A percentile compares a stretch with the other conserved stretches of the same genome.
phyloP scores from a whole-genome alignment of 2,888 invertebrate species.

The Aspidiotus destructor region DNA sequence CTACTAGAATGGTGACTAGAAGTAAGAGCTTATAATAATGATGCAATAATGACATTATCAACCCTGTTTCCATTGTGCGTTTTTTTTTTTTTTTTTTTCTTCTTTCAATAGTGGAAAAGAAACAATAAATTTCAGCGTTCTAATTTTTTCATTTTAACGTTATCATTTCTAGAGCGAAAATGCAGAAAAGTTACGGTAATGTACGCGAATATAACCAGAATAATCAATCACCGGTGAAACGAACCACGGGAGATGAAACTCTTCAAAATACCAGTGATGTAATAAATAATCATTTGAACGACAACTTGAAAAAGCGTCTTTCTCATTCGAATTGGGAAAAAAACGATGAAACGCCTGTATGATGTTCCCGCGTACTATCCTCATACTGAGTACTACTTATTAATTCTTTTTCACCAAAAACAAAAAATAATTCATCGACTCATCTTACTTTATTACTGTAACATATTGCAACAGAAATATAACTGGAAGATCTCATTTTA shows the following conservation, averaged over 20 bases:
- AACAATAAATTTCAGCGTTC: too few species aligned
- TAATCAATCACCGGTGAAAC: slow-evolving; percentile 13
- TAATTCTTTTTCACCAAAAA: background rate
- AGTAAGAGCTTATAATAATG: too few species aligned
- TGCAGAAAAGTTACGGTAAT: slow-evolving; percentile 27
- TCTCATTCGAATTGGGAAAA: slow-evolving; percentile 11
- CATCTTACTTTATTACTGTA: slow-evolving; percentile 1
- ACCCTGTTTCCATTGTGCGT: too few species aligned
- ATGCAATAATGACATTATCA: too few species aligned
- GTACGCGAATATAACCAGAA: slow-evolving; percentile 25
- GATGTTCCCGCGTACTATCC: background rate
- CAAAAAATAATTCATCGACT: background rate
- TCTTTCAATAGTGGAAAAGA: too few species aligned
- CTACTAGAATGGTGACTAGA: too few species aligned
- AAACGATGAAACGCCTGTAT: slow-evolving; percentile 23
- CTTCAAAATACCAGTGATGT: background rate
- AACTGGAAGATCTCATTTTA: too few species aligned
- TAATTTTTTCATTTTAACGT: too few species aligned
- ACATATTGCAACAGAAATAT: too few species aligned
- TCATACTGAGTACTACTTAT: background rate
- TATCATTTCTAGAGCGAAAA: slow-evolving; percentile 20
- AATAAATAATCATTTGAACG: slow-evolving; percentile 1
- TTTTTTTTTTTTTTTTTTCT: too few species aligned
- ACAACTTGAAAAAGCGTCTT: slow-evolving; percentile 19
- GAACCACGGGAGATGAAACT: slow-evolving; percentile 5